Base-by-base conservation (phyloP, 2,888 invertebrate species). In the Crepidodera aurea region DNA sequence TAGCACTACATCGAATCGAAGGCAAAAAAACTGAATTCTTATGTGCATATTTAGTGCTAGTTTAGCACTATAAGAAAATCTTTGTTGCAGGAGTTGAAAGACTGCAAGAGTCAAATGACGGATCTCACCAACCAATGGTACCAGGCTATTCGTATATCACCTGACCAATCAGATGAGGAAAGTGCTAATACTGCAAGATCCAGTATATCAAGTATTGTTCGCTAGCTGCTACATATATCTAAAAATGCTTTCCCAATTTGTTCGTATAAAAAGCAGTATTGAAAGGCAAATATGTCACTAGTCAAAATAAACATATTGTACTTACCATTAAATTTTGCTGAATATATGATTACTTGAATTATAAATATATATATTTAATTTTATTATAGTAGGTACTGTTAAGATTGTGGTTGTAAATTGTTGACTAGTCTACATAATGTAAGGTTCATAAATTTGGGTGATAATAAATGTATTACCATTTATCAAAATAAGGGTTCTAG, bases 61-160 rank as follows among this genome's bases (percentile, higher is more conserved):
- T n/a, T n/a, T n/a, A n/a, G n/a, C n/a, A n/a, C n/a, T n/a, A n/a
- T n/a, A n/a, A n/a, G 2, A 22, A 22, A 22, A 22, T 22, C 22
- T 54, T 46, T 56, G 39, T 57, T 71, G 62, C 83, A 94, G 90
- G 97, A 98, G 83, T 82, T 97, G 67, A 93, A 94, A 78, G 97
- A 98, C 81, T 97, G 97, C 77, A 94, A 94, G 81, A 94, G 92
- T 70, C 96, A 97, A 83, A 96, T 98, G 95, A 93, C 94, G 1
- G 94, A 94, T 81, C 83, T 98, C 69, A 96, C 97, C 0, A 95
- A 96, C 78, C 93, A 97, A 79, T 98, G 97, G 97, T 97, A 96
- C 82, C 94, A 97, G 79, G 96, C 96, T 0, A 96, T 97, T 70
- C 86, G 94, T 64, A 91, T 94, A 74, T 91, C 93, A 48, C 94